Base-by-base conservation (phyloP, 2,113 vertebrate species). In the Melanerpes aurifrons region DNA sequence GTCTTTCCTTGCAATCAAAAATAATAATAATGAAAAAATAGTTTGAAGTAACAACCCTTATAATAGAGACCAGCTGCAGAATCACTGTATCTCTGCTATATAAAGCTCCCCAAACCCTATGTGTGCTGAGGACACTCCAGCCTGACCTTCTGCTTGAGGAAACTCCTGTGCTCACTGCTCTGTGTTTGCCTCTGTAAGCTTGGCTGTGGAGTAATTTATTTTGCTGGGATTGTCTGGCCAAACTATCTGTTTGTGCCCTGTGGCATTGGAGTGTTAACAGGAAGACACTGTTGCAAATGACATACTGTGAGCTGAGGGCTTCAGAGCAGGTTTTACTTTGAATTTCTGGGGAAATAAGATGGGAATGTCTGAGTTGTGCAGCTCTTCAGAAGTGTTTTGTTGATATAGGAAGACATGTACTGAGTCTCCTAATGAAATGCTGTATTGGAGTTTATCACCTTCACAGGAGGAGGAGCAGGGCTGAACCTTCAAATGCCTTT, bases 401-500 rank as follows among this genome's bases (percentile, higher is more conserved):
- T 70, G 84, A 4, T 71, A 22, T 15, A 35, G 24, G 37, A 70
- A 89, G 35, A 24, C 10, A 6, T 2, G 31, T 31, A 29, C 31
- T 22, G 50, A 87, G 53, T 14, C 20, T 80, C 26, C 48, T 77
- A 56, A 69, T 67, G 75, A 93, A 94, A 32, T 43, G 22, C 29
- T 70, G 59, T 63, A 26, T 64, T 63, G 67, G 35, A 63, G 26
- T 79, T 69, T 57, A 24, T 83, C 74, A 57, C 83, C 40, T 84
- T 43, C 45, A 37, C 54, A 92, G 45, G 56, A 77, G 35, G 59
- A 75, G 2, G 5, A 87, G 59, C 31, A 71, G 69, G 69, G 35
- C 76, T 90, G 79, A 94, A 93, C 82, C 87, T 95, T 94, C 80
- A 94, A 93, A 90, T 57, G 35, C 31, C 78, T 89, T 77, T 92